Conservation (phyloP, 2,797 vertebrate species). For the Aeoliscus strigatus region DNA sequence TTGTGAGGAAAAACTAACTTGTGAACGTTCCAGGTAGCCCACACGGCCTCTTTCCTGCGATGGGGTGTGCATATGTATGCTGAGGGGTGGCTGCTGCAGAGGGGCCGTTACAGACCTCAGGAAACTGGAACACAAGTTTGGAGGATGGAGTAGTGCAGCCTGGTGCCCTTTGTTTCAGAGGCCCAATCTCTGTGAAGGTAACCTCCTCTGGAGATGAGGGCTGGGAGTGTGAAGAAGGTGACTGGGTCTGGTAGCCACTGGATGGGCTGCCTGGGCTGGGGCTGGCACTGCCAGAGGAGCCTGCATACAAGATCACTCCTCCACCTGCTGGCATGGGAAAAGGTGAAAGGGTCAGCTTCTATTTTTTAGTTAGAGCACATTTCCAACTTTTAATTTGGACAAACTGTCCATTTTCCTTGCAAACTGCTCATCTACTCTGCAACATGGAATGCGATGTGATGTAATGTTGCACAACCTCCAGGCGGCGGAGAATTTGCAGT, state of each 20-base stretch:
- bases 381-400: neutral
- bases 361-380: neutral
- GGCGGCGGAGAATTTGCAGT: conserved; percentile 27
- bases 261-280: conserved; percentile 76
- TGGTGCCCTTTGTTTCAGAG: conserved; percentile 59
- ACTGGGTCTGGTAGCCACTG: conserved; percentile 80
- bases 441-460: conserved; percentile 22
- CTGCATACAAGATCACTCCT: conserved; percentile 79
- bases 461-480: conserved; percentile 47
- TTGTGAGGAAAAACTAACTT: conserved; percentile 64
- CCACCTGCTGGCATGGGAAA: conserved; percentile 43
- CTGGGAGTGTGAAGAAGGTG: conserved; percentile 73
- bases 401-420: neutral
- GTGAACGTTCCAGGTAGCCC: conserved; percentile 75
- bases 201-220: conserved; percentile 78
- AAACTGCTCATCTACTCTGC: conserved; percentile 1
- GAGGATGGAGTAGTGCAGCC: conserved; percentile 64
- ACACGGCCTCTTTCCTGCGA: conserved; percentile 69
- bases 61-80: conserved; percentile 66
- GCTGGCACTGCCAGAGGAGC: conserved; percentile 72
- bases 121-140: conserved; percentile 81
- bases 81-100: conserved; percentile 50
- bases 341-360: neutral
- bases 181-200: conserved; percentile 78
- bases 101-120: conserved; percentile 68